These are phyloP conservation scores for Illadopsis cleaveri DNA, from an alignment of 2,113 vertebrate species.

Conservation along the genomic window DNA sequence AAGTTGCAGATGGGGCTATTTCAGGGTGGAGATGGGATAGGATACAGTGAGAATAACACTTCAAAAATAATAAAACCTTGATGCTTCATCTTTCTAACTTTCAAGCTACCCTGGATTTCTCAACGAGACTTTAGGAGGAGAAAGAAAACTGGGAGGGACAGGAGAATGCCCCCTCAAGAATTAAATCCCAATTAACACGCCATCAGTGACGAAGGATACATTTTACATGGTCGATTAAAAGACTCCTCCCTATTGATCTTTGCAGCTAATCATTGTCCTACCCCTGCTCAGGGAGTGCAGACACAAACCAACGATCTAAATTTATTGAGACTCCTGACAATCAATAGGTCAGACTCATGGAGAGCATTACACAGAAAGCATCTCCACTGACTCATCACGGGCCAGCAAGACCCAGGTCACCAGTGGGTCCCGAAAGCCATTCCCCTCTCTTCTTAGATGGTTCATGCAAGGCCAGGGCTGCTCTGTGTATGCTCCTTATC, in stretches of 20 bases:
- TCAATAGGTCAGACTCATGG: slow-evolving; percentile 63
- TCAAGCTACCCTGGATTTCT: not conserved
- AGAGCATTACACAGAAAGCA: slow-evolving; percentile 23
- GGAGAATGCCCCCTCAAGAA: slow-evolving; percentile 6
- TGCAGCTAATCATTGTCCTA: slow-evolving; percentile 56
- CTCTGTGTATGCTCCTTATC: not conserved
- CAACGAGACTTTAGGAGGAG: not conserved
- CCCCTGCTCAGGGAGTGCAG: slow-evolving; percentile 1
- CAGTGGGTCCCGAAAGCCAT: not conserved
- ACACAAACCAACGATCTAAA: slow-evolving; percentile 47
- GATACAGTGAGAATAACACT: not conserved
- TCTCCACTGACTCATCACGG: not conserved
- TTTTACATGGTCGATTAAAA: slow-evolving; percentile 59
- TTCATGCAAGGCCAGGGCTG: not conserved
- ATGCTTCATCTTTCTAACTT: not conserved
- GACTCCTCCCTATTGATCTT: slow-evolving; percentile 64
- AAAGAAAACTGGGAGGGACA: not conserved
- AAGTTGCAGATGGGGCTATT: not conserved
- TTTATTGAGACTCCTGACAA: slow-evolving; percentile 62
- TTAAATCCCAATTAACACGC: slow-evolving; percentile 59
- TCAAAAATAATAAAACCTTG: not conserved
- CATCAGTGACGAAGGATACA: slow-evolving; percentile 31
- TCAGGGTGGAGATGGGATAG: not conserved
- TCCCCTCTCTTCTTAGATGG: not conserved
- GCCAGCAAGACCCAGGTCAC: not conserved